Conservation (phyloP, 2,888 invertebrate genomes). For the Napeogenes inachia region DNA sequence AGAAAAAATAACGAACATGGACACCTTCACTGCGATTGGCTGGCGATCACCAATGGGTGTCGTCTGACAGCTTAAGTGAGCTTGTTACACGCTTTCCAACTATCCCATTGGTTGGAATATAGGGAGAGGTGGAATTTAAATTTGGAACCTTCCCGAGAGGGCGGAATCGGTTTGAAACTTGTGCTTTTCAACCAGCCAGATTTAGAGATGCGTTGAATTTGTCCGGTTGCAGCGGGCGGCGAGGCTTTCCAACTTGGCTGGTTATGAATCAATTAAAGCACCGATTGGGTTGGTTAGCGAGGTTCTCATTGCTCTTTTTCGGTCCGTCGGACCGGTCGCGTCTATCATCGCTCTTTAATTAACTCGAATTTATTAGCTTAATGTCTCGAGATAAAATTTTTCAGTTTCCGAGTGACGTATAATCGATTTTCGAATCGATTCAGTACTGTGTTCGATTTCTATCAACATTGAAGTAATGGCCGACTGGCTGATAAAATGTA, state of each 20-base stretch:
- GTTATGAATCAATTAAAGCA: conserved; percentile 69
- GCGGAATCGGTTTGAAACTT: conserved; percentile 59
- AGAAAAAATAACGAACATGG: conserved; percentile 66
- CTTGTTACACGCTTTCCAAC: conserved; percentile 54
- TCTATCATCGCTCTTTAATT: conserved; percentile 63
- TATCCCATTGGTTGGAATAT: conserved; percentile 50
- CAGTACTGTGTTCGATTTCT: conserved; percentile 42
- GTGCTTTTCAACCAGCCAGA: conserved; percentile 64
- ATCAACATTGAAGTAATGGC: conserved; percentile 50
- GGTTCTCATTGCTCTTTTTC: conserved; percentile 53
- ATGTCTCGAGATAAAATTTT: conserved; percentile 55
- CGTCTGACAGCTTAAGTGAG: conserved; percentile 43
- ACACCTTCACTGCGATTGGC: conserved; percentile 59
- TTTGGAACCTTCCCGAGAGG: conserved; percentile 67
- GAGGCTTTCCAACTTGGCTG: conserved; percentile 58
- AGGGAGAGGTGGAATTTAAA: conserved; percentile 61
- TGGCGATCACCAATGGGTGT: conserved; percentile 49
- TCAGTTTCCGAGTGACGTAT: conserved; percentile 48
- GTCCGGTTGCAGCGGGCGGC: conserved; percentile 42
- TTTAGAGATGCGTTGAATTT: conserved; percentile 55
- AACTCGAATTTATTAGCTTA: conserved; percentile 76
- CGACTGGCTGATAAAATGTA: conserved; percentile 46
- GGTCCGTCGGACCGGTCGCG: conserved; percentile 44
- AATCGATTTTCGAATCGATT: conserved; percentile 39
- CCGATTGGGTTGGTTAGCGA: conserved; percentile 56